Evolutionary conservation across 2,888 invertebrate species (phyloP).

Genomic region (Xylota sylvarum): DNA sequence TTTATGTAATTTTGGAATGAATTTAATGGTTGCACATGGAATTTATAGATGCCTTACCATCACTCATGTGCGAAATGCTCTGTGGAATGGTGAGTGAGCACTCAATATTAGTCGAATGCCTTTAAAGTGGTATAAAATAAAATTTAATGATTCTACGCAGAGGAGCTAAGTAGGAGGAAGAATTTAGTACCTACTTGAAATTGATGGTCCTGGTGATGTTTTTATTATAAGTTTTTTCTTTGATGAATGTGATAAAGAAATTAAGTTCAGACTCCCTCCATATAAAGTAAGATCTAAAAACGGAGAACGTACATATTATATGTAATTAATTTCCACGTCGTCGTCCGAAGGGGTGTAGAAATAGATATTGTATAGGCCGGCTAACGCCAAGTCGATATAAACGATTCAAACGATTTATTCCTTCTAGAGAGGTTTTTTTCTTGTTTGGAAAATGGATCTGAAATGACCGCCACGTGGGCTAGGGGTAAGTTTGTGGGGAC

Average conservation of each 20-base stretch:
- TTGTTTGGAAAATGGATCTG: constrained; percentile 5
- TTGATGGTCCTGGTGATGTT: constrained; percentile 8
- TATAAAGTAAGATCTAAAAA: not conserved
- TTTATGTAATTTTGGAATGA: constrained; percentile 17
- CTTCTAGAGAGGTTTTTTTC: not conserved
- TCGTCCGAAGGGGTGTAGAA: constrained; percentile 1
- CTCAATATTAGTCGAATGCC: not conserved
- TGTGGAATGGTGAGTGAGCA: not conserved
- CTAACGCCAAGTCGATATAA: not conserved
- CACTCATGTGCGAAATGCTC: constrained; percentile 2
- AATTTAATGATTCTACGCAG: not conserved
- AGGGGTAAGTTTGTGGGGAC: not conserved
- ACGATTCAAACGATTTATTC: constrained; percentile 11
- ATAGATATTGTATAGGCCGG: not conserved
- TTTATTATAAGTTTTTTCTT: constrained; percentile 5
- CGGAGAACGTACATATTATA: not conserved
- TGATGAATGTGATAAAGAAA: not conserved
- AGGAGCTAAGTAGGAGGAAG: not conserved
- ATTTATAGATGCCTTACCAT: constrained; percentile 1
- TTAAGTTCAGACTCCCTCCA: not conserved
- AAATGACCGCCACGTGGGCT: not conserved
- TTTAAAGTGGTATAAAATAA: constrained; percentile 14
- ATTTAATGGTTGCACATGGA: constrained; percentile 21
- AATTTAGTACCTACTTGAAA: constrained; percentile 1
- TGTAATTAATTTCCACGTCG: constrained; percentile 19